Percentiles rank a stretch among this genome's conserved stretches.
These are phyloP conservation scores for Lasioglossum villosulum DNA, from an alignment of 2,888 invertebrate genomes.

Conservation along the genomic window DNA sequence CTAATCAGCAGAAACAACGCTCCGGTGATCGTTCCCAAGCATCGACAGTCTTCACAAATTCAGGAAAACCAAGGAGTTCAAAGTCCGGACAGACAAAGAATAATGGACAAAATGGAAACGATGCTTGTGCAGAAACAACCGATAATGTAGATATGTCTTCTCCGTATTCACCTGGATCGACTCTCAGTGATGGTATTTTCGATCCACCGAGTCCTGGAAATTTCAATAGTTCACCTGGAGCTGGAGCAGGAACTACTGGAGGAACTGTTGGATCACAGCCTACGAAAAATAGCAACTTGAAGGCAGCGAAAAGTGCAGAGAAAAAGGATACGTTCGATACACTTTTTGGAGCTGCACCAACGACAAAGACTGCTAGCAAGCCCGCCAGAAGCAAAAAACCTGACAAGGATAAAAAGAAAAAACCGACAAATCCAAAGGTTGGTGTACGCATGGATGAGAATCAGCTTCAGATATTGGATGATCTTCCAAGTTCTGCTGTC, in stretches of 20 bases:
- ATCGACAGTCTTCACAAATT: constrained; percentile 79
- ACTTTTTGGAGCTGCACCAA: constrained; percentile 87
- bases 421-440: constrained; percentile 88
- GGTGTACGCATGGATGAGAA: constrained; percentile 92
- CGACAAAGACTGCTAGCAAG: constrained; percentile 79
- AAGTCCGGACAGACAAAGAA: constrained; percentile 76
- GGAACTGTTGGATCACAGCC: constrained; percentile 40
- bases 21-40: constrained; percentile 77
- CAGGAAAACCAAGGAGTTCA: constrained; percentile 74
- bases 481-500: constrained; percentile 96
- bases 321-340: constrained; percentile 87
- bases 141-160: constrained; percentile 91
- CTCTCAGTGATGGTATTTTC: constrained; percentile 94
- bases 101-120: constrained; percentile 83
- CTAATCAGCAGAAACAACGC: constrained; percentile 77
- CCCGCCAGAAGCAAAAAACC: constrained; percentile 83
- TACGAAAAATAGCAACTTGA: constrained; percentile 37
- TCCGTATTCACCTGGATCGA: constrained; percentile 95
- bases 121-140: constrained; percentile 79
- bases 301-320: constrained; percentile 72
- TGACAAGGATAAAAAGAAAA: constrained; percentile 85
- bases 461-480: constrained; percentile 93
- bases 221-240: constrained; percentile 73
- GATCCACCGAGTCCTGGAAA: constrained; percentile 88
- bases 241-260: constrained; percentile 37